These are phyloP conservation scores for Loriculus beryllinus DNA, from an alignment of 2,797 vertebrate genomes.

Conservation along the genomic window DNA sequence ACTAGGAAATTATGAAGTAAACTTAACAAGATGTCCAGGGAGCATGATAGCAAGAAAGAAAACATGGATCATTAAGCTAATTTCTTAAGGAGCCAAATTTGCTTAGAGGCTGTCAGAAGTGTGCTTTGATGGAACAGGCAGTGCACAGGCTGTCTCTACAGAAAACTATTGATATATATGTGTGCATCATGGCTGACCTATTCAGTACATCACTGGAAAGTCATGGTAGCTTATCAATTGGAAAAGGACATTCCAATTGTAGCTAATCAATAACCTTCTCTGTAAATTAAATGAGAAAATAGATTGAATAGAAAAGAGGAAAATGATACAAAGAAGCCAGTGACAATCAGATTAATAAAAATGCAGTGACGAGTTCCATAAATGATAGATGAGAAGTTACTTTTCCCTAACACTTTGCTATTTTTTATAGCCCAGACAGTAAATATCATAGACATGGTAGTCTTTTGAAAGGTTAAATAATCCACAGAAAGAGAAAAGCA, in stretches of 20 bases:
- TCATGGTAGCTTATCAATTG: slow-evolving; percentile 5
- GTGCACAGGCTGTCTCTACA: slow-evolving; percentile 17
- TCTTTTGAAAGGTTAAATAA: slow-evolving; percentile 6
- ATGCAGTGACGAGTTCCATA: background rate
- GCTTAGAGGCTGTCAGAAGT: background rate
- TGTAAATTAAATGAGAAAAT: slow-evolving; percentile 59
- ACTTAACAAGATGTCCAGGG: background rate
- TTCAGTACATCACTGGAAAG: slow-evolving; percentile 18
- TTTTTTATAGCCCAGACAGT: background rate
- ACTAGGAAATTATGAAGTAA: background rate
- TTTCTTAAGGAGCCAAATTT: background rate
- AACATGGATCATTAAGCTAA: slow-evolving; percentile 1
- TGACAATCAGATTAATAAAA: background rate
- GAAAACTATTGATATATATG: slow-evolving; percentile 60
- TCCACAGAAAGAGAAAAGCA: slow-evolving; percentile 12
- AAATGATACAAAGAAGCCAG: background rate
- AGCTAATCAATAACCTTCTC: slow-evolving; percentile 50
- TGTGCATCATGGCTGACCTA: slow-evolving; percentile 19
- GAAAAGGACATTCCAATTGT: slow-evolving; percentile 45
- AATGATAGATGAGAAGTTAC: background rate
- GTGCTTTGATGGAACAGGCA: slow-evolving; percentile 1
- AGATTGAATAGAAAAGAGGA: slow-evolving; percentile 11
- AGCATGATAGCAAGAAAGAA: background rate
- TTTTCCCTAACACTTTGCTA: background rate
- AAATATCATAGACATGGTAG: slow-evolving; percentile 31